Percentiles rank a stretch among this genome's conserved stretches.
phyloP scores from a whole-genome alignment of 2,888 invertebrate genomes.

The Biston stratarius region DNA sequence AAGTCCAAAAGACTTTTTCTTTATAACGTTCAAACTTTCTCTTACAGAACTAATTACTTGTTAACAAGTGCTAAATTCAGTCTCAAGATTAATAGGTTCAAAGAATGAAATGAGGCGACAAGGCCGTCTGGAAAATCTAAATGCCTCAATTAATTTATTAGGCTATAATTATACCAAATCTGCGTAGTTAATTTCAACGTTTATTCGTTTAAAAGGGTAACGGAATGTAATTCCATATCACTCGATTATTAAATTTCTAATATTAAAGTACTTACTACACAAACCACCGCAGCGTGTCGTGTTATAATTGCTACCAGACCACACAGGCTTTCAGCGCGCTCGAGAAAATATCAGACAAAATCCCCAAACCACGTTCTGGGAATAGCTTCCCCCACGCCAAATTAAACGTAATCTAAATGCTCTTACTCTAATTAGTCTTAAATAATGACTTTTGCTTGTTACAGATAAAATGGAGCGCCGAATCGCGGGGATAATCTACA shows the following conservation, averaged over 20 bases:
- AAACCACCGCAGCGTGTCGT: slow-evolving; percentile 29
- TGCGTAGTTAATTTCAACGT: slow-evolving; percentile 22
- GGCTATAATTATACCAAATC: slow-evolving; percentile 6
- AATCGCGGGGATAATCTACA: slow-evolving; percentile 74
- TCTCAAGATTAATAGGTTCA: not conserved
- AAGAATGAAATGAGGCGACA: slow-evolving; percentile 8
- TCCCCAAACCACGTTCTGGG: slow-evolving; percentile 34
- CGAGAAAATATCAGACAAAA: slow-evolving; percentile 33
- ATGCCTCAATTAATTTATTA: slow-evolving; percentile 12
- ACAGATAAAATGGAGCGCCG: slow-evolving; percentile 80
- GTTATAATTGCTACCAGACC: slow-evolving; percentile 37
- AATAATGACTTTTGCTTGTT: slow-evolving; percentile 68
- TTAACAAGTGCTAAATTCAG: not conserved
- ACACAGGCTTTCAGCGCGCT: slow-evolving; percentile 23
- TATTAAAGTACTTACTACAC: slow-evolving; percentile 40
- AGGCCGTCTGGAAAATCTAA: slow-evolving; percentile 14
- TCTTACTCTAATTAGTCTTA: slow-evolving; percentile 38
- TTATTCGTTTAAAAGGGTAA: slow-evolving; percentile 27
- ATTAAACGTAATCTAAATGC: slow-evolving; percentile 47
- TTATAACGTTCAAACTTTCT: not conserved
- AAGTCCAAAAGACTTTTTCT: no score
- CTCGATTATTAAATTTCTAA: slow-evolving; percentile 44
- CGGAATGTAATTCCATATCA: slow-evolving; percentile 35
- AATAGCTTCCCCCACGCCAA: slow-evolving; percentile 31
- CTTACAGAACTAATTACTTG: not conserved